Percentiles rank a stretch among this genome's conserved stretches.
Conservation (phyloP, 2,797 vertebrate species). For the Malurus leucopterus region DNA sequence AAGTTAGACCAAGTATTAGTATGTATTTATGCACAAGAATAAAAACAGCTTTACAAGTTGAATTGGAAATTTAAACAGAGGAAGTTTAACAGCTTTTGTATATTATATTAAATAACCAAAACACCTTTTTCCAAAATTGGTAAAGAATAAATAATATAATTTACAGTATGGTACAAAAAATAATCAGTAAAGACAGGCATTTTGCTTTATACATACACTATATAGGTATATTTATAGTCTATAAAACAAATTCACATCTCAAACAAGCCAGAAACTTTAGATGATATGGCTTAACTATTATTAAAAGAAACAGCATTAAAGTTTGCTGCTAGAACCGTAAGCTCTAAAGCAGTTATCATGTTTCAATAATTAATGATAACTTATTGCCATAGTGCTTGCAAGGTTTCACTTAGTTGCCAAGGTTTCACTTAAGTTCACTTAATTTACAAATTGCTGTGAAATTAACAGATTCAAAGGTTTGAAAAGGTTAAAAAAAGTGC, state of each 20-base stretch:
- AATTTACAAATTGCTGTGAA: slow-evolving; percentile 38
- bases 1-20: slow-evolving; percentile 77
- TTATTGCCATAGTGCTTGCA: slow-evolving; percentile 64
- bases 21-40: slow-evolving; percentile 90
- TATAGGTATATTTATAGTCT: slow-evolving; percentile 78
- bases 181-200: slow-evolving; percentile 85
- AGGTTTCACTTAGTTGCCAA: slow-evolving; percentile 48
- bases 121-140: slow-evolving; percentile 80
- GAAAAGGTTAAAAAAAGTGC: slow-evolving; percentile 61
- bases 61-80: slow-evolving; percentile 81
- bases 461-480: slow-evolving; percentile 31
- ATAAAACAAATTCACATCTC: slow-evolving; percentile 81
- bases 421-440: too few species aligned
- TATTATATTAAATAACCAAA: slow-evolving; percentile 92
- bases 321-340: slow-evolving; percentile 65
- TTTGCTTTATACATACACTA: slow-evolving; percentile 80
- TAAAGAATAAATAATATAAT: slow-evolving; percentile 98
- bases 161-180: slow-evolving; percentile 96
- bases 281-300: slow-evolving; percentile 82
- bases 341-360: slow-evolving; percentile 59
- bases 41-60: slow-evolving; percentile 90
- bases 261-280: slow-evolving; percentile 75
- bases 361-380: slow-evolving; percentile 41
- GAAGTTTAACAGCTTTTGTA: slow-evolving; percentile 79
- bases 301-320: slow-evolving; percentile 74